A percentile compares a stretch with the other conserved stretches of the same genome.
Evolutionary conservation across 2,888 invertebrate genomes (phyloP).

Genomic region (Gortyna flavago): DNA sequence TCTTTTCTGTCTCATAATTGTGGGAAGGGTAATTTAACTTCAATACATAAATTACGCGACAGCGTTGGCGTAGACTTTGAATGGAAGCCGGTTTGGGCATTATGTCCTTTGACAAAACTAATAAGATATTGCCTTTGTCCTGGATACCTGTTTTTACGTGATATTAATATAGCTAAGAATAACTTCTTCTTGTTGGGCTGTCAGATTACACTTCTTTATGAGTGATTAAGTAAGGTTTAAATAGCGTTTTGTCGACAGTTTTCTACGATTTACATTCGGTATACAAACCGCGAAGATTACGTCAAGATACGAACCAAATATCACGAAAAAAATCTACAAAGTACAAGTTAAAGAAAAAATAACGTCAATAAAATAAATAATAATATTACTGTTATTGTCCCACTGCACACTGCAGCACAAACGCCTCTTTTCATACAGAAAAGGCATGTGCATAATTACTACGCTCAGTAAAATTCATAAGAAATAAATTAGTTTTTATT

Average conservation of each 20-base stretch:
- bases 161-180: neutral
- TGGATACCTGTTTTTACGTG: conserved; percentile 2
- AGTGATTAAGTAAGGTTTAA: neutral
- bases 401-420: too few species aligned
- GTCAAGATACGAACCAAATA: neutral
- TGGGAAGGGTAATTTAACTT: conserved; percentile 65
- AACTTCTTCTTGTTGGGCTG: neutral
- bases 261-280: neutral
- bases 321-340: neutral
- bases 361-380: neutral
- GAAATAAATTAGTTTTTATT: too few species aligned
- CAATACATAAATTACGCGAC: conserved; percentile 59
- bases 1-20: conserved; percentile 67
- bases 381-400: too few species aligned
- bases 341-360: neutral
- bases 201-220: neutral
- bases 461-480: too few species aligned
- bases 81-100: conserved; percentile 28
- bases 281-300: neutral
- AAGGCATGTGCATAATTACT: too few species aligned
- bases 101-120: conserved; percentile 26
- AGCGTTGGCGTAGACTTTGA: conserved; percentile 32
- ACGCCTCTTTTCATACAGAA: too few species aligned
- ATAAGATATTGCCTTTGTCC: conserved; percentile 29
- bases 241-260: neutral